These are phyloP conservation scores for Cochlearius cochlearius DNA, from an alignment of 2,113 vertebrate species.

Conservation along the genomic window DNA sequence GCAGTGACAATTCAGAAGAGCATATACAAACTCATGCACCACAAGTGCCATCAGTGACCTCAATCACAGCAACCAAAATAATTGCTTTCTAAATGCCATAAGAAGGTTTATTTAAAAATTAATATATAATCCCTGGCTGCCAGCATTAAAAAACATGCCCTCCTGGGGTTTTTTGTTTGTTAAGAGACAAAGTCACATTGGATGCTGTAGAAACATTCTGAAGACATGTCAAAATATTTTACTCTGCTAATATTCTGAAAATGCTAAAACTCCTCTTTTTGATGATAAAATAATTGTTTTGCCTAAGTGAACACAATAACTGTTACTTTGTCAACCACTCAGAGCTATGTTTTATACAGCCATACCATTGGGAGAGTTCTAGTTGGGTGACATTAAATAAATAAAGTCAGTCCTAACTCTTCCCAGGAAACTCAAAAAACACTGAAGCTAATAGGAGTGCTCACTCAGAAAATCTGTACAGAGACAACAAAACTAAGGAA, in stretches of 20 bases:
- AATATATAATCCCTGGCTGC: neutral
- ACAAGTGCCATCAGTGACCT: neutral
- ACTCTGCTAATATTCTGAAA: neutral
- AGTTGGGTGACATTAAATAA: neutral
- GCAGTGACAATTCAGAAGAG: slow-evolving; percentile 9
- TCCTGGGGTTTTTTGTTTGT: neutral
- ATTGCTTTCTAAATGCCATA: neutral
- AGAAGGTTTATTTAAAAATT: neutral
- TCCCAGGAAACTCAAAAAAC: neutral
- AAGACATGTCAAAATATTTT: neutral
- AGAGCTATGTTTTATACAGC: neutral
- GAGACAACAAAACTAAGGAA: neutral
- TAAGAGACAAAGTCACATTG: neutral
- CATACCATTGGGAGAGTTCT: neutral
- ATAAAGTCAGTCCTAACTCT: neutral
- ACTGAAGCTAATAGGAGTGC: neutral
- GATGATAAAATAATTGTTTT: neutral
- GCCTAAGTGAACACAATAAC: neutral
- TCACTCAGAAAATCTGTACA: neutral
- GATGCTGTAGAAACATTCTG: neutral
- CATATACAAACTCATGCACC: neutral
- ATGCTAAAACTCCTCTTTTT: neutral
- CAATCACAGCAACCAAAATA: slow-evolving; percentile 9
- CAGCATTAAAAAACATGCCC: neutral
- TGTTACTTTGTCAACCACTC: neutral